Evolutionary conservation across 2,797 vertebrate species (phyloP), one percentile per base, ranked within the genome.

Genomic region (Urosaurus nigricauda): DNA sequence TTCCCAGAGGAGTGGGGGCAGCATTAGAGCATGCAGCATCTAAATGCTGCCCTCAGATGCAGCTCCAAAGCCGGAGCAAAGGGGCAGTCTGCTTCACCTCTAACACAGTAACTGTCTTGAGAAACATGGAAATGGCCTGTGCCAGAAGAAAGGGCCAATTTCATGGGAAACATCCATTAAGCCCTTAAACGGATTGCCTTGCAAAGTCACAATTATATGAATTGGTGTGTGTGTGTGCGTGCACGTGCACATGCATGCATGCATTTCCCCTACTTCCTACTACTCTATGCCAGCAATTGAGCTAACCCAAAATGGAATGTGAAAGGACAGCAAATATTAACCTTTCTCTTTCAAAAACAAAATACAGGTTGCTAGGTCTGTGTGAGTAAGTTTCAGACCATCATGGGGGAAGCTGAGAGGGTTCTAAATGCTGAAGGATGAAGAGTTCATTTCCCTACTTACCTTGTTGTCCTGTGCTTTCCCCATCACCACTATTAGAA

Each of bases 281-380:
- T 58, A 16, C 17, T 37, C 6, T 17, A 74, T 74, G 40, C 74
- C 19, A 13, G 14, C 16, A 35, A 17, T 35, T 73, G 13, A 26
- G 26, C 14, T 47, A 47, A 47, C 29, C 19, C 32, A 68, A 78
- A 24, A 47, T 65, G 40, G 19, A 86, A 26, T 35, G 26, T 63
- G 9, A 32, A 24, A 74, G 13, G 37, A 11, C 83, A 29, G 24
- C 26, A 85, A 74, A 85, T 32, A 60, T 7, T 35, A 21, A 3
- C 32, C 74, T 86, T 79, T 86, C 21, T 24, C 9, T 86, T 86
- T 78, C 32, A 47, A 63, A 65, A 65, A 86, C 40, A 86, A 86
- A 78, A 63, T n/a, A 12, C 13, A 65, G 37, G 21, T 35, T 86
- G 29, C 74, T 77, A 86, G 40, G 51, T 32, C 16, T 13, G 35